Conservation (phyloP, 2,888 invertebrate genomes). For the Caenorhabditis wallacei region DNA sequence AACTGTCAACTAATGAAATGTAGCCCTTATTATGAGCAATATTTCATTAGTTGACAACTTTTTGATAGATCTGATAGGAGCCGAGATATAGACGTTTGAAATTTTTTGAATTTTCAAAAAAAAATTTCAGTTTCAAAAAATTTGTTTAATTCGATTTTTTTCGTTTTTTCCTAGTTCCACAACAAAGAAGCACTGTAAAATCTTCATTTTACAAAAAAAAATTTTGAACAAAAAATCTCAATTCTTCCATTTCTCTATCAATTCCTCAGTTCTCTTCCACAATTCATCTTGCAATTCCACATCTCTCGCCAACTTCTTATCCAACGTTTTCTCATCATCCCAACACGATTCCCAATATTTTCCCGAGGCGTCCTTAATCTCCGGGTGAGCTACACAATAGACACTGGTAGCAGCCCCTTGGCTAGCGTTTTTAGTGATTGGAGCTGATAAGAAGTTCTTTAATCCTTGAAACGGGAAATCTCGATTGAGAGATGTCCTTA, state of each 20-base stretch:
- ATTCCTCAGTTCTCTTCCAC: slow-evolving; percentile 71
- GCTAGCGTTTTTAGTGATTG: slow-evolving; percentile 94
- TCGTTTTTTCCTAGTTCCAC: too few relatives aligned
- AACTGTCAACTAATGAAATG: too few relatives aligned
- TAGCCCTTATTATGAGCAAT: too few relatives aligned
- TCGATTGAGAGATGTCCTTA: slow-evolving; percentile 35
- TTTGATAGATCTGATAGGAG: too few relatives aligned
- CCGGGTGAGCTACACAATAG: slow-evolving; percentile 91
- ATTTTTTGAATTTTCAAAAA: too few relatives aligned
- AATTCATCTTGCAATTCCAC: slow-evolving; percentile 83
- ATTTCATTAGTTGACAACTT: too few relatives aligned
- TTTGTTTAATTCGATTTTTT: too few relatives aligned
- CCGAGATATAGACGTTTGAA: too few relatives aligned
- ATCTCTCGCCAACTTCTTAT: slow-evolving; percentile 86
- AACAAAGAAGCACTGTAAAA: too few relatives aligned
- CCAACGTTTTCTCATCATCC: slow-evolving; percentile 79
- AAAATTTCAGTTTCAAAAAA: too few relatives aligned
- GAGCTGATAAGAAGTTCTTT: slow-evolving; percentile 87
- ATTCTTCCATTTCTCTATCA: slow-evolving; percentile 66
- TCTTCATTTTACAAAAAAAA: too few relatives aligned
- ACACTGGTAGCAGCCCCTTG: slow-evolving; percentile 94
- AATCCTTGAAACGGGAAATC: slow-evolving; percentile 39
- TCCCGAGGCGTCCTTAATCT: slow-evolving; percentile 87
- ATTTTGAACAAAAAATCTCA: not conserved
- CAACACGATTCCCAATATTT: slow-evolving; percentile 96